Conservation (phyloP, 2,113 vertebrate species). For the Tachysurus vachellii region DNA sequence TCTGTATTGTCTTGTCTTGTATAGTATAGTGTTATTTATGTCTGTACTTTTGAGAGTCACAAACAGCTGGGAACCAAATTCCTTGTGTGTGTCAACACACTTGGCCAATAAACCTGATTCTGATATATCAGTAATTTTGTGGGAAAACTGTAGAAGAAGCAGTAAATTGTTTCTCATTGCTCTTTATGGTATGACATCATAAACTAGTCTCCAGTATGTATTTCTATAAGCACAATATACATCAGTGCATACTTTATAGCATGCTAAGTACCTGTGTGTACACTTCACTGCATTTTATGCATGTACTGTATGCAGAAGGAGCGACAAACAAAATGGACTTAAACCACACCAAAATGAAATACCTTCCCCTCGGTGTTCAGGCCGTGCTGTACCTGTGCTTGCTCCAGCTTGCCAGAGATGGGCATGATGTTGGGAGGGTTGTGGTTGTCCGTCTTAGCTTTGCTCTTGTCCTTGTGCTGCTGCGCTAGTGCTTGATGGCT, state of each 20-base stretch:
- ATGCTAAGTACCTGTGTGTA: background rate
- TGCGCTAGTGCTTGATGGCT: slow-evolving; percentile 62
- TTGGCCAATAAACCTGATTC: too few species aligned
- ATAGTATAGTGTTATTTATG: too few species aligned
- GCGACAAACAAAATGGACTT: background rate
- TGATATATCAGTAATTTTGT: background rate
- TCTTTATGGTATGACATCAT: background rate
- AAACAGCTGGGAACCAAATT: too few species aligned
- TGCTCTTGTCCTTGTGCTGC: slow-evolving; percentile 75
- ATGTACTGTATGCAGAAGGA: background rate
- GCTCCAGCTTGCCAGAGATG: slow-evolving; percentile 82
- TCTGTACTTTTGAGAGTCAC: too few species aligned
- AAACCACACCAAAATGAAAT: background rate
- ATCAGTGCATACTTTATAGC: background rate
- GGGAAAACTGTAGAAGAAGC: background rate
- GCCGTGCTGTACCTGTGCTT: slow-evolving; percentile 66
- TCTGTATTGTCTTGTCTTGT: too few species aligned
- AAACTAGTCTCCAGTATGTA: background rate
- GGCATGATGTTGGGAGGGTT: slow-evolving; percentile 83
- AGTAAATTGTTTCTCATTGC: background rate
- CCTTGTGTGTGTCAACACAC: too few species aligned
- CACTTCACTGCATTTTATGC: background rate
- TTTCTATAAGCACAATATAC: background rate
- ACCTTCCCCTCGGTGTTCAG: slow-evolving; percentile 25
- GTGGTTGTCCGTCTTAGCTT: slow-evolving; percentile 53